Evolutionary conservation across 2,113 vertebrate species (phyloP), one percentile per base, ranked within the genome.

Genomic region (Hippocampus abdominalis): DNA sequence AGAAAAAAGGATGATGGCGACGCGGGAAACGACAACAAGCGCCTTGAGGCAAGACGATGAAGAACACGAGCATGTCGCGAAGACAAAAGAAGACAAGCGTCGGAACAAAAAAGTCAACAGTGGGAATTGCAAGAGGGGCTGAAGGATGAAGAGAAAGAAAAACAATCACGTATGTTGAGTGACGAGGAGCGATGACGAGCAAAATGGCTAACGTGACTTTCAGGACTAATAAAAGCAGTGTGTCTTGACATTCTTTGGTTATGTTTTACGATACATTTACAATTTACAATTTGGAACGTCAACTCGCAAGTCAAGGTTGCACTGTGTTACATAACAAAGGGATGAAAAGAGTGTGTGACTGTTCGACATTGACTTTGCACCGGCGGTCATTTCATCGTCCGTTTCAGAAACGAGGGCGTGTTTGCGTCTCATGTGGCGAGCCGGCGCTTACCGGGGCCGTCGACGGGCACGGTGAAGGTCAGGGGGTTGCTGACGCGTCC

Each of bases 391-490:
- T 21, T 53, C 9, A 56, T 56, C 3, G n/a, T 54, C 18, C 51
- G n/a, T 54, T 54, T 54, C 5, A n/a, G n/a, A n/a, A 54, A 54
- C 20, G 8, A 8, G 0, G 0, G 53, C n/a, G 8, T 0, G 53
- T 23, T 53, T 53, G 20, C 21, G 21, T n/a, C 51, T 53, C 21
- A 8, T 3, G 51, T n/a, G 20, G 51, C 51, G 20, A 53, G 85
- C 66, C 64, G 69, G 18, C 64, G 91, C 95, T 96, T 96, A 99
- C 97, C 97, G 73, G 93, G 49, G 63, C 93, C 93, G 60, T 94
- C 89, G 21, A 87, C 36, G 73, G 95, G 96, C 93, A 96, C 94
- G 86, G 92, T 91, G 7, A 96, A 93, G 21, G 92, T 90, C 80
- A 96, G 89, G 70, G 86, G 89, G 81, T 96, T 93, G 72, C 96